phyloP scores from a whole-genome alignment of 2,888 invertebrate species.

The Subacronicta megacephala region DNA sequence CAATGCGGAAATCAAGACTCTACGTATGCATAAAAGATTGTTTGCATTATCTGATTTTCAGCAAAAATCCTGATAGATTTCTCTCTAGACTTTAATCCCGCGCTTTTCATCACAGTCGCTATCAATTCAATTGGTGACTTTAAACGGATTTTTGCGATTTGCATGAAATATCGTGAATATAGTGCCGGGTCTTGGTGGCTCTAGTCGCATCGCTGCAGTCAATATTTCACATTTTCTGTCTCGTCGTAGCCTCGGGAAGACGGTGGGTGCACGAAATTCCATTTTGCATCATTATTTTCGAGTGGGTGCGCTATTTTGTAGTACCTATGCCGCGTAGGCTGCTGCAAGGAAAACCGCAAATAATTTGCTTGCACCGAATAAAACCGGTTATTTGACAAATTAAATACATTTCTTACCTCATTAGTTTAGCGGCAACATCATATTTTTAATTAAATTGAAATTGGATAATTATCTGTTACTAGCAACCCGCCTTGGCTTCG shows the following conservation, averaged over 20 bases:
- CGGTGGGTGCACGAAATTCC: conserved; percentile 67
- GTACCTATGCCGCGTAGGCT: conserved; percentile 35
- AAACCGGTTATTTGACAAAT: too few species aligned
- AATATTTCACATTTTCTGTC: conserved; percentile 70
- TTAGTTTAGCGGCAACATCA: too few species aligned
- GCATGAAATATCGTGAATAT: conserved; percentile 62
- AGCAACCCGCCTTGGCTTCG: too few species aligned
- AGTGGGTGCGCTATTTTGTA: conserved; percentile 70
- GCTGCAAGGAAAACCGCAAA: background rate
- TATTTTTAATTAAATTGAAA: too few species aligned
- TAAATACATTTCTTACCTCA: too few species aligned
- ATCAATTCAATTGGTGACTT: conserved; percentile 62
- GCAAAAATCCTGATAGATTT: conserved; percentile 27
- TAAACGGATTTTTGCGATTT: conserved; percentile 68
- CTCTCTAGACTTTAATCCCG: conserved; percentile 32
- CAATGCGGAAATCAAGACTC: background rate
- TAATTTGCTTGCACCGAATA: too few species aligned
- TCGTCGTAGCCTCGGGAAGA: conserved; percentile 46
- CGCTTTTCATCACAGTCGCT: conserved; percentile 49
- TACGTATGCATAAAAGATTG: conserved; percentile 14
- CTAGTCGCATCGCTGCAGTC: conserved; percentile 59
- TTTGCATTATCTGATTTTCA: conserved; percentile 29
- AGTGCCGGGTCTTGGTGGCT: conserved; percentile 44
- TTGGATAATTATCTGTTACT: too few species aligned
- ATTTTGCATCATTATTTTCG: conserved; percentile 83